Evolutionary conservation across 2,113 vertebrate genomes (phyloP).

Genomic region (Triplophysa siluroides): DNA sequence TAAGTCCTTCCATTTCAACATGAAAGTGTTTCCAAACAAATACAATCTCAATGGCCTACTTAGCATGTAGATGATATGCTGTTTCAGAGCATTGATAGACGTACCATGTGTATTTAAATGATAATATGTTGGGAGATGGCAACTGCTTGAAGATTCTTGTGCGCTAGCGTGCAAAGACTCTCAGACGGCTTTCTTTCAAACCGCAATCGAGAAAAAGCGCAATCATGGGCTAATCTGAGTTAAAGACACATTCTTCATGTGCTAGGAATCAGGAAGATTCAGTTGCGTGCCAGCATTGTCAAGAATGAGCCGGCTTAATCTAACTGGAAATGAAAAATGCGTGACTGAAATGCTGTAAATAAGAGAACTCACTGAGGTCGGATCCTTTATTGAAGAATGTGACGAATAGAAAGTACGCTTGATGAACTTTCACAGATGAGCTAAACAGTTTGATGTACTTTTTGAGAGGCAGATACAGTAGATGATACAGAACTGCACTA

Average conservation of each 20-base stretch:
- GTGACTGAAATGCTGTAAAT: slow-evolving; percentile 9
- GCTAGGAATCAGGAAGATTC: slow-evolving; percentile 2
- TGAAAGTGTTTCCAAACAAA: slow-evolving; percentile 73
- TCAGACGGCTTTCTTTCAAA: slow-evolving; percentile 52
- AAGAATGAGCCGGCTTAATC: not conserved
- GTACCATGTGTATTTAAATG: slow-evolving; percentile 77
- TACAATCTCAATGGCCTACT: slow-evolving; percentile 74
- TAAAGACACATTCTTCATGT: slow-evolving; percentile 58
- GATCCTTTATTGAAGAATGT: not conserved
- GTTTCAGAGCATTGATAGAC: slow-evolving; percentile 70
- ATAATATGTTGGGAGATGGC: slow-evolving; percentile 72
- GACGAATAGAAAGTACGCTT: not conserved
- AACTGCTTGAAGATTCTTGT: slow-evolving; percentile 66
- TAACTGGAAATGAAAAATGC: slow-evolving; percentile 18
- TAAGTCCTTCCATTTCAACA: slow-evolving; percentile 75
- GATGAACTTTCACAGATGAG: not conserved
- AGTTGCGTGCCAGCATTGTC: not conserved
- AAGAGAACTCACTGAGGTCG: not conserved
- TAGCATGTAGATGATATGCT: slow-evolving; percentile 79
- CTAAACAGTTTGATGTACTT: not conserved
- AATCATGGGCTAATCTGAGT: slow-evolving; percentile 65
- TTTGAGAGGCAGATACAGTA: no score
- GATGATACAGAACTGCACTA: no score
- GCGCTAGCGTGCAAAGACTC: slow-evolving; percentile 58
- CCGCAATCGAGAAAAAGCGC: slow-evolving; percentile 62